A percentile compares a stretch with the other conserved stretches of the same genome.
Conservation (phyloP, 2,113 vertebrate genomes). For the Malurus melanocephalus region DNA sequence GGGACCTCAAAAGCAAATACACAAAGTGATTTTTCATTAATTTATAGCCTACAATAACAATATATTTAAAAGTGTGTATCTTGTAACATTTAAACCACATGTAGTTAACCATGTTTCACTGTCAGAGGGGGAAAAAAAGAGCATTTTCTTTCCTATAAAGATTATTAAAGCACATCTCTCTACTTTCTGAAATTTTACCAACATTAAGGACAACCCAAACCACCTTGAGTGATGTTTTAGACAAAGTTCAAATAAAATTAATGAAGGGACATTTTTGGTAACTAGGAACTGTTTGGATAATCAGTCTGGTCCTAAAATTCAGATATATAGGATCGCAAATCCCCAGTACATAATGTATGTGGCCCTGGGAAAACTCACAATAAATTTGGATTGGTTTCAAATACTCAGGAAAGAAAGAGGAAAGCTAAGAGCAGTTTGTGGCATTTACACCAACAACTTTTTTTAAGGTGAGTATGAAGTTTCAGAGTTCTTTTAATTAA, state of each 20-base stretch:
- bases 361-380: background rate
- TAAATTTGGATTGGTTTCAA: background rate
- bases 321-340: background rate
- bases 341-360: fast-evolving
- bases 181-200: background rate
- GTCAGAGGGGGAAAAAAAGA: fast-evolving
- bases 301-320: background rate
- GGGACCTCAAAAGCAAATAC: background rate
- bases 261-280: background rate
- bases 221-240: background rate
- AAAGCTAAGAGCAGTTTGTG: background rate
- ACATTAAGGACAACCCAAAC: background rate
- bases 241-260: background rate
- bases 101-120: fast-evolving
- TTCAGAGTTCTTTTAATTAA: background rate
- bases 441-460: background rate
- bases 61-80: fast-evolving
- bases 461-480: background rate
- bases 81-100: background rate
- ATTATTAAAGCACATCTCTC: background rate
- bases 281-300: background rate
- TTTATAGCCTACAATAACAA: background rate
- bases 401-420: background rate
- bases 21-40: background rate
- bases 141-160: background rate